Base-by-base conservation (phyloP, 1,140 invertebrate genomes). In the Musca vetustissima region DNA sequence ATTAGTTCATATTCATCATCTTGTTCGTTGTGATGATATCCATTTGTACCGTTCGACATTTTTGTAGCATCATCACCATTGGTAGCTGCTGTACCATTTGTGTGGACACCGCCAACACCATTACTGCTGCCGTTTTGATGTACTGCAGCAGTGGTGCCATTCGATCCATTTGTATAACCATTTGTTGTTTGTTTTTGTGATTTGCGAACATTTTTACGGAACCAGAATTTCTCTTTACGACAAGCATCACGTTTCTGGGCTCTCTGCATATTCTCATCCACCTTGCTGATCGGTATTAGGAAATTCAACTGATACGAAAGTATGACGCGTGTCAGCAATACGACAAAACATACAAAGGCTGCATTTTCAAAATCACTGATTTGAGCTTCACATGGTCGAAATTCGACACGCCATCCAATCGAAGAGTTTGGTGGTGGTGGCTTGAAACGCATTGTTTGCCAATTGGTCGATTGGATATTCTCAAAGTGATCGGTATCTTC, bases 401-500 rank as follows among this genome's bases (percentile, higher is more conserved):
- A 99, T 86, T 99, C 98, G 2, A 99, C 98, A 71, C 98, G 87
- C 98, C 98, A 99, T 17, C 98, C 97, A 81, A 99, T 98, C 49
- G 92, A 89, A 13, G 95, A 97, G 79, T 97, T 91, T 1, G 93
- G 92, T 21, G 95, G 94, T 68, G 98, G 98, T 53, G 97, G 96
- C 84, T 99, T 99, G 84, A 99, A 99, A 17, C 98, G 88, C 98
- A 99, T 98, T 9, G 97, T 98, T 87, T 99, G 98, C 98, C 98
- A 99, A 85, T 99, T 99, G 7, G 98, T 99, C 0, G 97, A 99
- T 83, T 99, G 98, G 75, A 99, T 98, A 80, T 99, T 99, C 93
- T 99, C 98, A 87, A 99, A 99, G 85, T 99, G 98, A 84, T 99
- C 97, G 0, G 94, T 95, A 76, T 99, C 97, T 71, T 93, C 90